These are phyloP conservation scores for Cynodonichthys magdalenae DNA, from an alignment of 2,797 vertebrate species.

Conservation along the genomic window DNA sequence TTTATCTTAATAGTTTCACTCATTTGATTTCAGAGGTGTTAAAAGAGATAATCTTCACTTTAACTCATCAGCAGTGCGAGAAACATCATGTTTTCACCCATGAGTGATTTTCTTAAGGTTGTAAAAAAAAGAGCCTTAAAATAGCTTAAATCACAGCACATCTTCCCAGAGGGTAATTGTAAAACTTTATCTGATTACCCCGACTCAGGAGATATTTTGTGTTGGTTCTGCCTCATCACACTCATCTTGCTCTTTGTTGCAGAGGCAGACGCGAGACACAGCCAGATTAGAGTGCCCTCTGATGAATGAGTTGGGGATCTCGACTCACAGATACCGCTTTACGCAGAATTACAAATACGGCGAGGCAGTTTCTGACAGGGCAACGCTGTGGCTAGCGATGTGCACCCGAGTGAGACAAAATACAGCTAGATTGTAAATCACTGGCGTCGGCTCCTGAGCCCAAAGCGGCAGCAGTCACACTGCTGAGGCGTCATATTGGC, in stretches of 20 bases:
- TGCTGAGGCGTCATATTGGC: slow-evolving; percentile 59
- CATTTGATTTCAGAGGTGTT: slow-evolving; percentile 4
- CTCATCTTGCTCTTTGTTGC: slow-evolving; percentile 47
- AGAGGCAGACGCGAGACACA: slow-evolving; percentile 30
- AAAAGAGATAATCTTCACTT: slow-evolving; percentile 20
- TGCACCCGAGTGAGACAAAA: slow-evolving; percentile 73
- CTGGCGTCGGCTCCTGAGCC: slow-evolving; percentile 55
- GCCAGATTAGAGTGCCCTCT: slow-evolving; percentile 51
- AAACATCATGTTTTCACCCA: slow-evolving; percentile 15
- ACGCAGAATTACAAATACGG: slow-evolving; percentile 65
- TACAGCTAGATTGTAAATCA: slow-evolving; percentile 77
- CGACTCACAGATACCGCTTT: slow-evolving; percentile 50
- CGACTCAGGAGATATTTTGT: slow-evolving; percentile 42
- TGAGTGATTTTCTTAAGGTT: slow-evolving; percentile 23
- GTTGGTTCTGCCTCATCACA: slow-evolving; percentile 58
- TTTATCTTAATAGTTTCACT: slow-evolving; percentile 11
- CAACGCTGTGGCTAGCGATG: slow-evolving; percentile 56
- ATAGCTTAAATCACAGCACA: slow-evolving; percentile 42
- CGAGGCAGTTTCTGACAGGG: slow-evolving; percentile 56
- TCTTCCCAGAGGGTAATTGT: slow-evolving; percentile 53
- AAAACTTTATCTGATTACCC: slow-evolving; percentile 52
- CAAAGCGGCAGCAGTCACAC: slow-evolving; percentile 55
- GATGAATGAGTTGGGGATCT: slow-evolving; percentile 61
- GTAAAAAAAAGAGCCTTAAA: slow-evolving; percentile 27
- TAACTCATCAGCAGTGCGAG: slow-evolving; percentile 13